Conservation (phyloP, 2,113 vertebrate genomes). For the Eurypyga helias region DNA sequence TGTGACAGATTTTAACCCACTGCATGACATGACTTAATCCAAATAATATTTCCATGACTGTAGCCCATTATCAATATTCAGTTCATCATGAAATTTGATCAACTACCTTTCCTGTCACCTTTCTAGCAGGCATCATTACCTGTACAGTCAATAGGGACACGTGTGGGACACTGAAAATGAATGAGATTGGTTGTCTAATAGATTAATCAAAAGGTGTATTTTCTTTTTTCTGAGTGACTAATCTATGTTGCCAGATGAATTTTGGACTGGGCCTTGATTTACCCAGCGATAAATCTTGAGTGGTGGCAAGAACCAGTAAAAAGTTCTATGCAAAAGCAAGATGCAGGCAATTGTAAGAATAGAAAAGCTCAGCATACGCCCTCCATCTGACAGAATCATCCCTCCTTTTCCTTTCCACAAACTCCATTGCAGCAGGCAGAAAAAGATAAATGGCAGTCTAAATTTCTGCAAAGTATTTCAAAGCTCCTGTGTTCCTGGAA, state of each 20-base stretch:
- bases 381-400: neutral
- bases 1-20: neutral
- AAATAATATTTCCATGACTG: neutral
- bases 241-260: neutral
- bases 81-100: neutral
- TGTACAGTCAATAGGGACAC: neutral
- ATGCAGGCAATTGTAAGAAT: neutral
- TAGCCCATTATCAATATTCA: neutral
- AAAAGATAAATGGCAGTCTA: slow-evolving; percentile 51
- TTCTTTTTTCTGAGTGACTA: neutral
- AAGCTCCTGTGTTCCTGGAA: slow-evolving; percentile 62
- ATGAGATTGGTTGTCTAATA: neutral
- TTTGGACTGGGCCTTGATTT: neutral
- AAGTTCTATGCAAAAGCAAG: neutral
- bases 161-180: neutral
- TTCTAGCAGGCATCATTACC: neutral
- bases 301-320: neutral
- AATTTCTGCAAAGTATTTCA: slow-evolving; percentile 66
- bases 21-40: neutral
- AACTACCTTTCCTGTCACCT: neutral
- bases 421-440: neutral
- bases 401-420: neutral
- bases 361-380: neutral
- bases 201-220: neutral
- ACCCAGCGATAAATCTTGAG: neutral